Conservation (phyloP, 2,113 vertebrate species). For the Aviceda subcristata region DNA sequence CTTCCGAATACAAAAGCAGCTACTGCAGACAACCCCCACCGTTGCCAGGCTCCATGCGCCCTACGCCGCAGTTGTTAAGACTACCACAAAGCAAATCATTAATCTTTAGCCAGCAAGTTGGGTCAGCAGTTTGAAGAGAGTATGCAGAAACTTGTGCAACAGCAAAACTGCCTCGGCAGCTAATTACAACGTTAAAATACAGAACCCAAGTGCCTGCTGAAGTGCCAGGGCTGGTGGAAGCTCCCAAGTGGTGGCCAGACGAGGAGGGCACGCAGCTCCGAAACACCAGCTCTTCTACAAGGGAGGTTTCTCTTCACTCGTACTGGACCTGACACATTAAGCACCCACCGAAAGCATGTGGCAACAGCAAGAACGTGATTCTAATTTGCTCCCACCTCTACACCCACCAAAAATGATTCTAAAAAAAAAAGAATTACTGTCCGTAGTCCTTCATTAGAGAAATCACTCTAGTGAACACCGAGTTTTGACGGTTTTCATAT, state of each 20-base stretch:
- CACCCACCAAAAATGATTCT: background rate
- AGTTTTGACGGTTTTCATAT: background rate
- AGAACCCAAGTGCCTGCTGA: background rate
- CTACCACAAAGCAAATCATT: background rate
- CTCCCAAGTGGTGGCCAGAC: fast-evolving
- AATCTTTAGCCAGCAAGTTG: background rate
- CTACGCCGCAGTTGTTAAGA: background rate
- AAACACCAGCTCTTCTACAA: background rate
- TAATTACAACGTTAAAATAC: background rate
- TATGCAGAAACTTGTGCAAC: background rate
- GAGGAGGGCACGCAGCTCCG: background rate
- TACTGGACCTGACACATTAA: background rate
- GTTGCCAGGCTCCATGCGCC: background rate
- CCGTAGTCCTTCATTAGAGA: background rate
- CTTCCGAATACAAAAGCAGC: background rate
- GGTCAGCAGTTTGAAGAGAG: background rate
- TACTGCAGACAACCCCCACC: background rate
- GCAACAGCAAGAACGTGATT: background rate
- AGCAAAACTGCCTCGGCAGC: background rate
- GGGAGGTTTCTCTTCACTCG: fast-evolving
- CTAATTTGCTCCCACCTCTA: background rate
- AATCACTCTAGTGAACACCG: background rate
- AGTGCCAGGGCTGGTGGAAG: background rate
- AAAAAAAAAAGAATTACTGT: background rate
- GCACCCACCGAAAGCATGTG: background rate